Conservation (phyloP, 2,797 vertebrate genomes). For the Acanthopagrus latus region DNA sequence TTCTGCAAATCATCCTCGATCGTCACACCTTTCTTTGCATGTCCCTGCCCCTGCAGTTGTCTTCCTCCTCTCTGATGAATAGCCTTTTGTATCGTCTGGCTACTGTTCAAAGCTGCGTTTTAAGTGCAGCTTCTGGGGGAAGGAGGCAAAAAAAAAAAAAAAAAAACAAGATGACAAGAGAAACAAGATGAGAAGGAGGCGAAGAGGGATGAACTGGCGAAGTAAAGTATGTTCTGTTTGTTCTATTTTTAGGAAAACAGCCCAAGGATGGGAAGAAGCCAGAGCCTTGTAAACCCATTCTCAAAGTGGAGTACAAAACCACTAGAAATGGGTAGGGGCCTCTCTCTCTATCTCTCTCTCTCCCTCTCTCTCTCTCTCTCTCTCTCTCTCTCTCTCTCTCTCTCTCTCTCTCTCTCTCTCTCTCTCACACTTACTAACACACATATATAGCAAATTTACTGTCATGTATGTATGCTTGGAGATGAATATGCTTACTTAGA, state of each 20-base stretch:
- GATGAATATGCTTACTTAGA: conserved; percentile 21
- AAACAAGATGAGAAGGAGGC: conserved; percentile 34
- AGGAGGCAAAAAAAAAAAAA: not conserved
- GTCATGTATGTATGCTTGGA: not conserved
- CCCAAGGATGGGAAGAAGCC: conserved; percentile 99
- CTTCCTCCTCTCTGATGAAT: conserved; percentile 59
- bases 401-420: not conserved
- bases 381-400: not conserved
- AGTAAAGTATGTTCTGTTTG: conserved; percentile 70
- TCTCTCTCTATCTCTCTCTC: conserved; percentile 3
- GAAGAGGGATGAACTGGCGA: conserved; percentile 54
- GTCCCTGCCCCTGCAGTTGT: conserved; percentile 46
- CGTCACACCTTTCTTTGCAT: conserved; percentile 52
- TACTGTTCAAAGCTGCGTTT: conserved; percentile 52
- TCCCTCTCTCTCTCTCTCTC: conserved; percentile 3
- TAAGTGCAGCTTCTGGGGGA: conserved; percentile 57
- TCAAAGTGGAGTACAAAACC: conserved; percentile 99
- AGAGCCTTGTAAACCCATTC: conserved; percentile 98
- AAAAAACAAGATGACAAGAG: conserved; percentile 38
- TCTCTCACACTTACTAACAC: no score
- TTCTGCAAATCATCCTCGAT: conserved; percentile 54
- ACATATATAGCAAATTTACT: not conserved
- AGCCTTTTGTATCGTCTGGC: conserved; percentile 46
- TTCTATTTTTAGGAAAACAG: conserved; percentile 94
- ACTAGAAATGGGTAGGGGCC: conserved; percentile 93